Conservation (phyloP, 2,113 vertebrate genomes). For the Thryonomys swinderianus region DNA sequence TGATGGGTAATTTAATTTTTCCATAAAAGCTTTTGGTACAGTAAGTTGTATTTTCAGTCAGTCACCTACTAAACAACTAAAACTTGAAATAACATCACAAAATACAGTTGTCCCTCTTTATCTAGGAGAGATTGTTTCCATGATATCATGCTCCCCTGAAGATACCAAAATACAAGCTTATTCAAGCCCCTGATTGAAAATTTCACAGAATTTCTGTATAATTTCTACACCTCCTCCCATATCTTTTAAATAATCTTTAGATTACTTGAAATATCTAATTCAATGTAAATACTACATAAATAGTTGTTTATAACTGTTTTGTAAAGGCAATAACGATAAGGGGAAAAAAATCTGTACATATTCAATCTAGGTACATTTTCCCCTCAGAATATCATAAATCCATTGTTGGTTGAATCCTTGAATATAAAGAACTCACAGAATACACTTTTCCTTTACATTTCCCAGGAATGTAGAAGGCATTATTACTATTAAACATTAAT, state of each 20-base stretch:
- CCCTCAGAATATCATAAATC: not conserved
- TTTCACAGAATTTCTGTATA: not conserved
- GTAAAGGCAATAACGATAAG: not conserved
- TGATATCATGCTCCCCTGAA: not conserved
- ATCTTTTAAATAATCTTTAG: not conserved
- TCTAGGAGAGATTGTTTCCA: not conserved
- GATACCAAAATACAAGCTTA: not conserved
- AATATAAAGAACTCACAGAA: not conserved
- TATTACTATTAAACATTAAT: slow-evolving; percentile 3
- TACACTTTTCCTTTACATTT: slow-evolving; percentile 13
- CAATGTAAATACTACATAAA: not conserved
- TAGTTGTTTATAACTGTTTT: not conserved
- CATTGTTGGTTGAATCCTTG: not conserved
- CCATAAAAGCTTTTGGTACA: slow-evolving; percentile 22
- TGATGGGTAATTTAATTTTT: slow-evolving; percentile 12
- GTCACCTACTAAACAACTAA: not conserved
- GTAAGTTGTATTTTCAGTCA: slow-evolving; percentile 14
- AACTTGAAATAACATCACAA: not conserved
- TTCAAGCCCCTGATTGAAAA: not conserved
- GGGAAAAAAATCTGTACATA: not conserved
- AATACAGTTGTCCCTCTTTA: not conserved
- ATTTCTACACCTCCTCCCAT: not conserved
- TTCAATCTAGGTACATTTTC: no score
- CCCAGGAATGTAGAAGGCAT: not conserved
- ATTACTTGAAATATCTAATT: not conserved